These are phyloP conservation scores for Glyphotaelius pellucidus DNA, from an alignment of 2,888 invertebrate species.

Conservation along the genomic window DNA sequence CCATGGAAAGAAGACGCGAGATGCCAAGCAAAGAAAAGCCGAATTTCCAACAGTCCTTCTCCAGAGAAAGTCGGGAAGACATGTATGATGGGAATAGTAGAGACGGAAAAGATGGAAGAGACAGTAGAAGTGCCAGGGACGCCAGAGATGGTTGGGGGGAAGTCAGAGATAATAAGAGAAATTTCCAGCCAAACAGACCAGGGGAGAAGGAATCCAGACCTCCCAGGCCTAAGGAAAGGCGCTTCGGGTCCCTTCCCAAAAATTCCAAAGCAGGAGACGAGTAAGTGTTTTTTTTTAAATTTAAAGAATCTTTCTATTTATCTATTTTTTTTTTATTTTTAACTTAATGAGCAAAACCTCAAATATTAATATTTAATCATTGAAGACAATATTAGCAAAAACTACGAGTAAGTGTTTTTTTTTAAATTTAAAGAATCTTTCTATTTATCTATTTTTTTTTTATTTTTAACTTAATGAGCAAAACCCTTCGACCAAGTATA, in stretches of 20 bases:
- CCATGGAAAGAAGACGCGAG: neutral
- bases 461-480: no score
- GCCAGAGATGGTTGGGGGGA: neutral
- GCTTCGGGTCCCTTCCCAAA: neutral
- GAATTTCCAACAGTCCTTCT: neutral
- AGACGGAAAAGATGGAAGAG: neutral
- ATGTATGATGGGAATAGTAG: neutral
- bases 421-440: no score
- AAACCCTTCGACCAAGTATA: no score
- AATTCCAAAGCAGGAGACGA: neutral
- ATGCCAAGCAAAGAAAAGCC: neutral
- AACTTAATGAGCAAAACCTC: no score
- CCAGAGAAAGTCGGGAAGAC: neutral
- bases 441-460: no score
- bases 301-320: no score
- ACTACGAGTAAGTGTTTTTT: no score
- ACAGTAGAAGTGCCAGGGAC: neutral
- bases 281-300: neutral
- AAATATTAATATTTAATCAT: no score
- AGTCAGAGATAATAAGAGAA: neutral
- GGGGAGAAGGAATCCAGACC: neutral
- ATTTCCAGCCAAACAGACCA: neutral
- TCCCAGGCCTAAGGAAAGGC: slow-evolving; percentile 4
- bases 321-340: no score
- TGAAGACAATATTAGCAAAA: no score